Evolutionary conservation across 2,888 invertebrate species (phyloP), one percentile per base, ranked within the genome.

Genomic region (Leucophenga montana): DNA sequence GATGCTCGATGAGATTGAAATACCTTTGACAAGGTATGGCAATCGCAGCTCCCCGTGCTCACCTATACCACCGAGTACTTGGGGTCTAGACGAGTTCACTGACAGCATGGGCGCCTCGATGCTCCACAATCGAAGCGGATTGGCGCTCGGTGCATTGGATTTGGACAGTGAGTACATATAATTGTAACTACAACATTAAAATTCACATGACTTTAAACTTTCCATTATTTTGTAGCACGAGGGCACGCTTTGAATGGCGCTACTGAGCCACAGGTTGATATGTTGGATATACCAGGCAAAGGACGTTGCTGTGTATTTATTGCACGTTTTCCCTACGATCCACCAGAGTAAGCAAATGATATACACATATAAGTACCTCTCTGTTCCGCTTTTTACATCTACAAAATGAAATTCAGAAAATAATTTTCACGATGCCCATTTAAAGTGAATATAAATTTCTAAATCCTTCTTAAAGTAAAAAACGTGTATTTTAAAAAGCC

Each of bases 301-400:
- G 97, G 97, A 70, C 92, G 95, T 78, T 97, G 97, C 89, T 96
- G 96, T 85, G 96, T 97, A 74, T 97, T 96, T 88, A 95, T 97
- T 73, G 97, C 97, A 66, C 93, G 95, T 82, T 94, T 92, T 87
- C 92, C 92, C 50, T 93, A 93, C 82, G 93, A 93, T 84, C 93
- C 92, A 53, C 91, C 92, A 72, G 92, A 92, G 92, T 92, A 89
- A 90, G 91, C 9, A 18, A 5, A 13, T 18, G 16, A 1, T 16
- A 13, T n/a, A 48, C 48, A 2, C 6, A n/a, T 16, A 48, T n/a
- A 48, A 3, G 16, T 48, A 48, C 13, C 3, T 46, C 1, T 4
- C 46, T n/a, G 46, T 46, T n/a, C n/a, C n/a, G n/a, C n/a, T n/a
- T n/a, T n/a, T 46, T 46, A 4, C 46, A 46, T 6, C 6, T 13